phyloP scores from a whole-genome alignment of 2,888 invertebrate species.

The Xylocampa areola region DNA sequence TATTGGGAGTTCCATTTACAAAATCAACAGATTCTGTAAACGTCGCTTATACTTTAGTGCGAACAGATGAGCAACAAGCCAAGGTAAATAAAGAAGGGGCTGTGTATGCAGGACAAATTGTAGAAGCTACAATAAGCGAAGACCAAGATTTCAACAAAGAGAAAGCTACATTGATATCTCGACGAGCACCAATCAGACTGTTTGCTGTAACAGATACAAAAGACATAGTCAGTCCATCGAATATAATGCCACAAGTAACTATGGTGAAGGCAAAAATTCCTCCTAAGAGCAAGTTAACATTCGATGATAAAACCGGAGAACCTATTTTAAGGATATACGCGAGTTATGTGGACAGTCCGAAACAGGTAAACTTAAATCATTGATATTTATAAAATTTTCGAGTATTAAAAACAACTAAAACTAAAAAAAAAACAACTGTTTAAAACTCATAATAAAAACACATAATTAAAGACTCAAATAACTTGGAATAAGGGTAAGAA shows the following conservation, averaged over 20 bases:
- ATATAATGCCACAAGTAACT: constrained; percentile 66
- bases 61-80: constrained; percentile 74
- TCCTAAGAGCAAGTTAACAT: constrained; percentile 82
- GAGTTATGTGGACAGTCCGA: constrained; percentile 78
- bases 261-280: constrained; percentile 83
- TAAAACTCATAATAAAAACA: too few relatives aligned
- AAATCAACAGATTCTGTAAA: constrained; percentile 79
- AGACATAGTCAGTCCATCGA: constrained; percentile 58
- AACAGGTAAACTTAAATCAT: constrained; percentile 75
- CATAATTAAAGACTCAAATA: too few relatives aligned
- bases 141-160: constrained; percentile 83
- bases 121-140: constrained; percentile 82
- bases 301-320: constrained; percentile 84
- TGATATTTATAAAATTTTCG: too few relatives aligned
- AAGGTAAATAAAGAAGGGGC: constrained; percentile 76
- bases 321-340: constrained; percentile 89
- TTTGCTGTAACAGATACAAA: constrained; percentile 74
- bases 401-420: too few relatives aligned
- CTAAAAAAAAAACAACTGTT: too few relatives aligned
- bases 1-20: constrained; percentile 77
- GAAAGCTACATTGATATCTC: constrained; percentile 73
- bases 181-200: constrained; percentile 77
- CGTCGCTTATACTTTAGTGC: constrained; percentile 79
- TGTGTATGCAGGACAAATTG: constrained; percentile 82
- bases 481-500: too few relatives aligned